A percentile compares a stretch with the other conserved stretches of the same genome.
Evolutionary conservation across 2,797 vertebrate species (phyloP).

Genomic region (Spinibarbus caldwelli): DNA sequence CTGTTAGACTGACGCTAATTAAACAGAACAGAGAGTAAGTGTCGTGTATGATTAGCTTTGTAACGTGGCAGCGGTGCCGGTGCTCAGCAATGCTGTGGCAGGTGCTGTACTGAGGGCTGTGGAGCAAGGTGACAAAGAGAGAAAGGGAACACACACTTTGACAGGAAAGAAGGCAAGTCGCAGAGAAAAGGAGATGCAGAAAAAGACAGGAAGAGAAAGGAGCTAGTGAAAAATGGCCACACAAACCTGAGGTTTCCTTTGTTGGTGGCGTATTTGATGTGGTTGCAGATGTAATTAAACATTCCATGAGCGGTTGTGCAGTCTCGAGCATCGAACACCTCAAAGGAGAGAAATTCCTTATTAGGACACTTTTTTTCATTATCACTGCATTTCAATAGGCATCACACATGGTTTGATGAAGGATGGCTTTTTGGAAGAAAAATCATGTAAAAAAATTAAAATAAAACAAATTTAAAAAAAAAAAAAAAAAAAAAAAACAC

Average conservation of each 20-base stretch:
- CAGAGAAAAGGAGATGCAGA: constrained; percentile 46
- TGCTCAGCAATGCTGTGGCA: constrained; percentile 34
- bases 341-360: constrained; percentile 24
- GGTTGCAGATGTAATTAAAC: constrained; percentile 99
- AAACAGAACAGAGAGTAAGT: constrained; percentile 69
- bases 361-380: constrained; percentile 18
- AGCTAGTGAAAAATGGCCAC: not conserved
- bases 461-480: no score
- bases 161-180: constrained; percentile 2
- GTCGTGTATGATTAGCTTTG: constrained; percentile 71
- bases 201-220: constrained; percentile 3
- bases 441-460: not conserved
- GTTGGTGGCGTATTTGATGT: constrained; percentile 98
- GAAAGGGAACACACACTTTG: constrained; percentile 59
- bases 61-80: constrained; percentile 14
- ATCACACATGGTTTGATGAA: not conserved
- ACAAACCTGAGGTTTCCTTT: constrained; percentile 96
- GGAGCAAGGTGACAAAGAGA: constrained; percentile 35
- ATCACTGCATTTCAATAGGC: constrained; percentile 15
- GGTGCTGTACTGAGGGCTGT: constrained; percentile 41
- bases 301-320: constrained; percentile 96
- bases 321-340: constrained; percentile 98
- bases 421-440: not conserved
- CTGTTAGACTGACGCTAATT: constrained; percentile 67
- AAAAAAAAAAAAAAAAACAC: not conserved